phyloP scores from a whole-genome alignment of 2,797 vertebrate genomes.

The Eulemur mongoz region DNA sequence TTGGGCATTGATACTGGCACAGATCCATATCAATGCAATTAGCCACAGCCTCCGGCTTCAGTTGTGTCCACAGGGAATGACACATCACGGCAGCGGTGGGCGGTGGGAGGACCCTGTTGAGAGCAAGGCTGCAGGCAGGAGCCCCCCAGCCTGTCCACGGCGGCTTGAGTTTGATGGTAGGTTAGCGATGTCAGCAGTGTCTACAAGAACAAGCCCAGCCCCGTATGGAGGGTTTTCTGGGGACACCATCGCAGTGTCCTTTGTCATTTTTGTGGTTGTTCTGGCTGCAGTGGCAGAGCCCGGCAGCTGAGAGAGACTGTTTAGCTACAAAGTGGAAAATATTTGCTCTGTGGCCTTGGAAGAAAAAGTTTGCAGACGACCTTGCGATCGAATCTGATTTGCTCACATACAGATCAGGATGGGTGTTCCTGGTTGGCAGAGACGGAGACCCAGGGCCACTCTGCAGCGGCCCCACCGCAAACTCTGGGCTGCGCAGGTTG shows the following conservation, averaged over 20 bases:
- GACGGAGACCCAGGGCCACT: accelerated
- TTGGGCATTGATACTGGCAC: conserved; percentile 57
- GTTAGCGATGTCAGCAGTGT: not conserved
- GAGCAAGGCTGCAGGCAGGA: not conserved
- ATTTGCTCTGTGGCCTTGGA: not conserved
- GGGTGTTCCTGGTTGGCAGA: too few relatives aligned
- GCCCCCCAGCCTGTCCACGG: too few relatives aligned
- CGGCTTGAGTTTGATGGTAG: not conserved
- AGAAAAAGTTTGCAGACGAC: not conserved
- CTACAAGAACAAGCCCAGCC: not conserved
- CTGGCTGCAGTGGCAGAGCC: not conserved
- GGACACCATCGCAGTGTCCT: not conserved
- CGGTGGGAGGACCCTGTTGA: too few relatives aligned
- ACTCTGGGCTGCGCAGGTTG: not conserved
- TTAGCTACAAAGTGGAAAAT: not conserved
- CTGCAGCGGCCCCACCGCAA: accelerated
- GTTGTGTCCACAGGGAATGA: not conserved
- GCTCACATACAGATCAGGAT: not conserved
- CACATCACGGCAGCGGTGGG: not conserved
- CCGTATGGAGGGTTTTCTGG: accelerated
- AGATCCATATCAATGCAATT: conserved; percentile 78
- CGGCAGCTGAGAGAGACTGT: not conserved
- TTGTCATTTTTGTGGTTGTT: not conserved
- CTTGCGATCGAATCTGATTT: not conserved
- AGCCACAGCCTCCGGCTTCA: conserved; percentile 70